phyloP scores from a whole-genome alignment of 2,888 invertebrate species.

The Aelia acuminata region DNA sequence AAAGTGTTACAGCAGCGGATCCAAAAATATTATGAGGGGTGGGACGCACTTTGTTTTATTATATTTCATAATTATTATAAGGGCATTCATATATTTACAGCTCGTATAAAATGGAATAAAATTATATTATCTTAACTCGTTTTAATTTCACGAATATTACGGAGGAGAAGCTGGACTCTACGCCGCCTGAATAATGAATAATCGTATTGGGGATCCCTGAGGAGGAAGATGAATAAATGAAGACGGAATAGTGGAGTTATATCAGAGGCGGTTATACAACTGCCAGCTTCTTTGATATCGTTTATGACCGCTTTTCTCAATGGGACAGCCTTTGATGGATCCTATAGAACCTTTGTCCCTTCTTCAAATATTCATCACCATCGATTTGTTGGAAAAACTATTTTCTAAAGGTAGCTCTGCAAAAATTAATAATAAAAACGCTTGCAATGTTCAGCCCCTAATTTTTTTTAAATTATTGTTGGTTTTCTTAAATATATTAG shows the following conservation, averaged over 20 bases:
- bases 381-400: background rate
- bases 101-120: background rate
- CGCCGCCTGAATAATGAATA: background rate
- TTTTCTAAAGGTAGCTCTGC: background rate
- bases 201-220: background rate
- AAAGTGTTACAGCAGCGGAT: too few relatives aligned
- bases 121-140: background rate
- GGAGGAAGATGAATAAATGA: background rate
- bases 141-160: background rate
- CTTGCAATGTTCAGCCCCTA: too few relatives aligned
- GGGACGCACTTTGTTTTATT: too few relatives aligned
- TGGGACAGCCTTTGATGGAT: background rate
- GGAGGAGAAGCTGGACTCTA: background rate
- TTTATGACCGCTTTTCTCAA: background rate
- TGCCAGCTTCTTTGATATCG: slow-evolving; percentile 10
- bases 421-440: too few relatives aligned
- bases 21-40: too few relatives aligned
- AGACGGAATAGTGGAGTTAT: background rate
- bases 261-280: slow-evolving; percentile 13
- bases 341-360: background rate
- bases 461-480: too few relatives aligned
- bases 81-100: background rate
- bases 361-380: background rate
- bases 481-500: too few relatives aligned
- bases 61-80: too few relatives aligned